phyloP scores from a whole-genome alignment of 2,888 invertebrate species.

The Papilio gigon region DNA sequence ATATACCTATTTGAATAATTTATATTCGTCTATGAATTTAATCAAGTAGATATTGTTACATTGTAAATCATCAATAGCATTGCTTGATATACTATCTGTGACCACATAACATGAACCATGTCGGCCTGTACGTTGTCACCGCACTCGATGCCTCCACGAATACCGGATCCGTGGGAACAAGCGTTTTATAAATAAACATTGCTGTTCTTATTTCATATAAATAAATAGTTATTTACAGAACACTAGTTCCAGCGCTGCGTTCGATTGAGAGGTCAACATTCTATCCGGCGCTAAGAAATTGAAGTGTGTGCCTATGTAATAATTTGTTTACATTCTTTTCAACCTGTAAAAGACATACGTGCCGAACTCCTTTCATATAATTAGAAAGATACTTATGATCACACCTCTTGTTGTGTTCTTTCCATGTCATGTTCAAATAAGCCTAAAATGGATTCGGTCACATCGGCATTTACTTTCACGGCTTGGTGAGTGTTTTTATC shows the following conservation, averaged over 20 bases:
- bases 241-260: slow-evolving; percentile 4
- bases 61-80: not conserved
- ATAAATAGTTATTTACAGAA: not conserved
- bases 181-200: slow-evolving; percentile 13
- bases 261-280: not conserved
- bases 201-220: slow-evolving; percentile 11
- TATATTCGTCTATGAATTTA: no score
- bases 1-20: no score
- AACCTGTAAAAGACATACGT: not conserved
- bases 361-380: no score
- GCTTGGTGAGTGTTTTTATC: not conserved
- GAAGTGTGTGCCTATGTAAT: not conserved
- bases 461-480: not conserved
- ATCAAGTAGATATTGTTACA: not conserved
- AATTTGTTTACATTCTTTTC: not conserved
- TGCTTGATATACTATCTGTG: not conserved
- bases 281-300: not conserved
- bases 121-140: slow-evolving; percentile 17
- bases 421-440: not conserved
- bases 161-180: slow-evolving; percentile 24
- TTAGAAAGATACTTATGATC: no score
- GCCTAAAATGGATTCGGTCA: not conserved
- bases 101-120: slow-evolving; percentile 21
- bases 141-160: not conserved
- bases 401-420: no score